These are phyloP conservation scores for Hippocampus comes DNA, from an alignment of 2,113 vertebrate species.

Conservation along the genomic window DNA sequence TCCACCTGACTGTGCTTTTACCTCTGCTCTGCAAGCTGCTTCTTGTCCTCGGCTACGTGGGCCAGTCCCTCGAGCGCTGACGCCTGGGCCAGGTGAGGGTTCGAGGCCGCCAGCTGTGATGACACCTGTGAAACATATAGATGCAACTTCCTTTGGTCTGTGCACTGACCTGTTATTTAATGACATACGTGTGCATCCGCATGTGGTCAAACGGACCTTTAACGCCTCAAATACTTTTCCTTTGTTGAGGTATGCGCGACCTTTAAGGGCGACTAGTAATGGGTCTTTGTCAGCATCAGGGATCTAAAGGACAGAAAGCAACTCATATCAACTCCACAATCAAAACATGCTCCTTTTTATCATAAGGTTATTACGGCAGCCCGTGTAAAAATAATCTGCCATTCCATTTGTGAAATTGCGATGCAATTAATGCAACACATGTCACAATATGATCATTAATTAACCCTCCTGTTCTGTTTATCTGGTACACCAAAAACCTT, in stretches of 20 bases:
- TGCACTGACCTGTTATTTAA: background rate
- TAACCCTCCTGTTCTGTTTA: background rate
- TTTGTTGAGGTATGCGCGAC: slow-evolving; percentile 80
- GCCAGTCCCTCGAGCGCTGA: slow-evolving; percentile 76
- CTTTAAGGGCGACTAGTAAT: slow-evolving; percentile 74
- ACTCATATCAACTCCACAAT: background rate
- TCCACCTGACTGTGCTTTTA: slow-evolving; percentile 32
- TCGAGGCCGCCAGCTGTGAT: slow-evolving; percentile 74
- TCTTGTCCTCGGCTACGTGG: slow-evolving; percentile 74
- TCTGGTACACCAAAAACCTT: background rate
- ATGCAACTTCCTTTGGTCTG: background rate
- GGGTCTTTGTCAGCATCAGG: slow-evolving; percentile 75
- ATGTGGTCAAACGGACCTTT: slow-evolving; percentile 70
- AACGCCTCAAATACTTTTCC: slow-evolving; percentile 76
- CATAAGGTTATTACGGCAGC: background rate
- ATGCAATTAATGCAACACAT: background rate
- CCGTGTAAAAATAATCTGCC: background rate
- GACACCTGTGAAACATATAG: slow-evolving; percentile 73
- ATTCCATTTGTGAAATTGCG: background rate
- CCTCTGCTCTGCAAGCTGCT: slow-evolving; percentile 84
- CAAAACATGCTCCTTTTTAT: background rate
- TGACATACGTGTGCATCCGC: background rate
- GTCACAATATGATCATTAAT: background rate
- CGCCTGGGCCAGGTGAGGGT: slow-evolving; percentile 75
- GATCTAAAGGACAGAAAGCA: slow-evolving; percentile 72